Conservation (phyloP, 1,140 invertebrate genomes). For the Conus ventricosus region DNA sequence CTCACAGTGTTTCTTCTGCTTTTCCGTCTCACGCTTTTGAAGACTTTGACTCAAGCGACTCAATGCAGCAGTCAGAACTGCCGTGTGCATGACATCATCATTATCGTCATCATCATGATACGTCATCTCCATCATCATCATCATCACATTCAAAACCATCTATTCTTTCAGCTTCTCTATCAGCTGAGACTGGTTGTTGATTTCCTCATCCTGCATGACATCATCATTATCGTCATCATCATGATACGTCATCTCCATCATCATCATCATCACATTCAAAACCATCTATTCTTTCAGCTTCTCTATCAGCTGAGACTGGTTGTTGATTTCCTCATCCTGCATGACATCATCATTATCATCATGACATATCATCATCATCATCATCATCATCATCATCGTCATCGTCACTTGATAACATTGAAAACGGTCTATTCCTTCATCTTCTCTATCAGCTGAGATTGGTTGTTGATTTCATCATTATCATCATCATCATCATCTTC, state of each 20-base stretch:
- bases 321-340: slow-evolving; percentile 97
- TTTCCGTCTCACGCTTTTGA: too few relatives aligned
- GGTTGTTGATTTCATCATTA: slow-evolving; percentile 98
- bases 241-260: too few relatives aligned
- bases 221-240: too few relatives aligned
- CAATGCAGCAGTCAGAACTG: too few relatives aligned
- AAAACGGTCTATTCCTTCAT: slow-evolving; percentile 90
- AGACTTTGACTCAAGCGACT: too few relatives aligned
- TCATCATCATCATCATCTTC: not conserved
- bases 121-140: too few relatives aligned
- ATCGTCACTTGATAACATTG: too few relatives aligned
- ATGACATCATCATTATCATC: not conserved
- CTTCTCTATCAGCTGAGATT: slow-evolving; percentile 96
- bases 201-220: slow-evolving; percentile 87
- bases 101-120: too few relatives aligned
- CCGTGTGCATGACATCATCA: not conserved
- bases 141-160: slow-evolving; percentile 64
- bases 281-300: slow-evolving; percentile 94
- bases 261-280: too few relatives aligned
- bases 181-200: slow-evolving; percentile 92
- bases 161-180: slow-evolving; percentile 76
- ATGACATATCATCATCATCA: not conserved
- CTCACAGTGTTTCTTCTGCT: too few relatives aligned
- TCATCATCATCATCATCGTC: too few relatives aligned
- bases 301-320: slow-evolving; percentile 96